A percentile compares a stretch with the other conserved stretches of the same genome.
Conservation (phyloP, 2,888 invertebrate genomes). For the Eledona agricola region DNA sequence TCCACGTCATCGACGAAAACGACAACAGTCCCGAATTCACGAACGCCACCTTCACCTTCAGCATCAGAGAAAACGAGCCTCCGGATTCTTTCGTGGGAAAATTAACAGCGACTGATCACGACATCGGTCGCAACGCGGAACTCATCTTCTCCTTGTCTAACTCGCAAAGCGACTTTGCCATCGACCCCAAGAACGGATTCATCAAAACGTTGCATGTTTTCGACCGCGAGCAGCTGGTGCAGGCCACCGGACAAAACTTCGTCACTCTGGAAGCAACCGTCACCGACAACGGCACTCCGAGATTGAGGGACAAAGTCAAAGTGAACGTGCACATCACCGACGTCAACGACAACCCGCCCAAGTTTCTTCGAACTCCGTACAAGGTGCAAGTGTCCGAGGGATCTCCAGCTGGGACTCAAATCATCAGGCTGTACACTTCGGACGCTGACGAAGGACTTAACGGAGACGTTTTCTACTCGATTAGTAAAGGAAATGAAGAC, state of each 20-base stretch:
- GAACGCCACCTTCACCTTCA: constrained; percentile 89
- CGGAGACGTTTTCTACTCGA: constrained; percentile 86
- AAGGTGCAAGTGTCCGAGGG: constrained; percentile 92
- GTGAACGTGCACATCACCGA: constrained; percentile 88
- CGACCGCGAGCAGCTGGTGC: constrained; percentile 88
- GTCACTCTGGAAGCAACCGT: constrained; percentile 88
- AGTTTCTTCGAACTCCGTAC: constrained; percentile 85
- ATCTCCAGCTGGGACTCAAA: constrained; percentile 79
- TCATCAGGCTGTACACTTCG: constrained; percentile 84
- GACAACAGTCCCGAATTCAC: constrained; percentile 94
- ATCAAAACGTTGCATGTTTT: constrained; percentile 86
- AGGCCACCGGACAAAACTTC: constrained; percentile 78
- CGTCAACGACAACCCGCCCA: constrained; percentile 90
- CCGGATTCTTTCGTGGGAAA: constrained; percentile 92
- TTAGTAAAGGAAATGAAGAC: constrained; percentile 82
- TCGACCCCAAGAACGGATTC: constrained; percentile 91
- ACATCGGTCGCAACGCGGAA: constrained; percentile 92
- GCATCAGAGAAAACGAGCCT: constrained; percentile 87
- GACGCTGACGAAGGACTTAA: constrained; percentile 90
- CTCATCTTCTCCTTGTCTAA: constrained; percentile 81
- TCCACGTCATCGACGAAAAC: constrained; percentile 95
- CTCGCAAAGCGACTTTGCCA: constrained; percentile 82
- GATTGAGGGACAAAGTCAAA: constrained; percentile 85
- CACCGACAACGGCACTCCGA: constrained; percentile 80
- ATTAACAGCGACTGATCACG: constrained; percentile 86